Base-by-base conservation (phyloP, 2,797 vertebrate genomes). In the Rhinoraja longicauda region DNA sequence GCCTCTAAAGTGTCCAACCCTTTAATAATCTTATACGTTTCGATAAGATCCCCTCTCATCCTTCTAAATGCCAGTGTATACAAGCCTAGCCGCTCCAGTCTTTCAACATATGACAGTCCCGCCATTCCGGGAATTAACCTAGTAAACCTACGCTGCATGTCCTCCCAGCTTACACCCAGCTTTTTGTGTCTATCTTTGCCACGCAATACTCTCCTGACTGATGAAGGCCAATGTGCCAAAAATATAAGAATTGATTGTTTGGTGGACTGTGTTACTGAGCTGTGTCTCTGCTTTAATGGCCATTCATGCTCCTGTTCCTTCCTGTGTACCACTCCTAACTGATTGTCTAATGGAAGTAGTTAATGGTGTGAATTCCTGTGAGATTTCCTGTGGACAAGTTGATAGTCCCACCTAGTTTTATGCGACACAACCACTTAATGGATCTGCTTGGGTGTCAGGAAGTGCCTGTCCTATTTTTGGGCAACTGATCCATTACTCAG, bases 361-460 rank as follows among this genome's bases (percentile, higher is more conserved):
- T 88, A 88, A 19, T 67, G 84, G n/a, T 67, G 59, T 6, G n/a
- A 64, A 88, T 36, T 67, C 62, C 84, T 67, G 62, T 88, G 84
- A 67, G 84, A 12, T 67, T 88, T 19, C n/a, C 62, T 67, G 59
- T 32, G 17, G 15, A 86, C 57, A 26, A 2, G 0, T 53, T n/a
- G 15, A 29, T 67, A n/a, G 32, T 88, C 45, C 59, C 32, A 62
- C 62, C 84, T 77, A 36, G 6, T 19, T 64, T 19, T 7, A 32
- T 64, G 84, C 17, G 84, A 29, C 62, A 29, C n/a, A 39, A 32
- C 10, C 12, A 32, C 84, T 45, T 15, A 88, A 13, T 62, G 84
- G 59, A 3, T 32, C 53, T 64, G 57, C 82, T 82, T 86, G 82
- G 84, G 59, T 88, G 59, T 29, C 84, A 88, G 84, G 84, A 88